phyloP scores from a whole-genome alignment of 1,140 invertebrate genomes.

The Drosophila nebulosa region DNA sequence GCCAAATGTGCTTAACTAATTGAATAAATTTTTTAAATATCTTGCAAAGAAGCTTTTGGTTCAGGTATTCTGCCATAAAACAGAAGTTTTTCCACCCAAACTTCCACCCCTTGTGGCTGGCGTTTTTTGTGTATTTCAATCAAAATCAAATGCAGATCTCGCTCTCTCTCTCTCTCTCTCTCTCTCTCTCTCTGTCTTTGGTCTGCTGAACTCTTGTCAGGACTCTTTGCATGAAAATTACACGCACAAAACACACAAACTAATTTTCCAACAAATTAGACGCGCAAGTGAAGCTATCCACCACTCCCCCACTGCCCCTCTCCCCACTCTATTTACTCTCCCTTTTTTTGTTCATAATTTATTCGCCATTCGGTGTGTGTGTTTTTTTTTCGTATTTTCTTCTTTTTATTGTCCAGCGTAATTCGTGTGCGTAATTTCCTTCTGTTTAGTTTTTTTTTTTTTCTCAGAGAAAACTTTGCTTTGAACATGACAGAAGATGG shows the following conservation, averaged over 20 bases:
- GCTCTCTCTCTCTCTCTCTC: not conserved
- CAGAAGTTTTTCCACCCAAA: not conserved
- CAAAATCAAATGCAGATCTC: constrained; percentile 72
- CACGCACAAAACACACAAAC: constrained; percentile 74
- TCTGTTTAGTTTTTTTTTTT: constrained; percentile 56
- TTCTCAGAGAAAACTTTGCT: constrained; percentile 59
- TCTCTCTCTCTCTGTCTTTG: too few species aligned
- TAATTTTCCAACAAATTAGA: constrained; percentile 79
- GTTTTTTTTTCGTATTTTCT: constrained; percentile 31
- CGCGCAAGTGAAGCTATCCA: constrained; percentile 51
- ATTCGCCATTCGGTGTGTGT: constrained; percentile 58
- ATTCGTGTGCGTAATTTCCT: constrained; percentile 74
- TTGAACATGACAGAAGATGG: constrained; percentile 36
- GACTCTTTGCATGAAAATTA: constrained; percentile 64
- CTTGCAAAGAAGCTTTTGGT: too few species aligned
- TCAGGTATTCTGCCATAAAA: too few species aligned
- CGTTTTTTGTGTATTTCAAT: constrained; percentile 57
- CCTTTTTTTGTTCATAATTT: constrained; percentile 66
- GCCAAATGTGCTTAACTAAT: too few species aligned
- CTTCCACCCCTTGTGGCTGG: not conserved
- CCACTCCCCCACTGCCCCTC: constrained; percentile 6
- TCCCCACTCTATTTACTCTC: not conserved
- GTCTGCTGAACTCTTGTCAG: constrained; percentile 23
- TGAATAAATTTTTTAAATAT: too few species aligned
- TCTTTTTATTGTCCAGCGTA: constrained; percentile 72